A percentile compares a stretch with the other conserved stretches of the same genome.
Conservation (phyloP, 2,113 vertebrate species). For the Sebastes schlegelii region DNA sequence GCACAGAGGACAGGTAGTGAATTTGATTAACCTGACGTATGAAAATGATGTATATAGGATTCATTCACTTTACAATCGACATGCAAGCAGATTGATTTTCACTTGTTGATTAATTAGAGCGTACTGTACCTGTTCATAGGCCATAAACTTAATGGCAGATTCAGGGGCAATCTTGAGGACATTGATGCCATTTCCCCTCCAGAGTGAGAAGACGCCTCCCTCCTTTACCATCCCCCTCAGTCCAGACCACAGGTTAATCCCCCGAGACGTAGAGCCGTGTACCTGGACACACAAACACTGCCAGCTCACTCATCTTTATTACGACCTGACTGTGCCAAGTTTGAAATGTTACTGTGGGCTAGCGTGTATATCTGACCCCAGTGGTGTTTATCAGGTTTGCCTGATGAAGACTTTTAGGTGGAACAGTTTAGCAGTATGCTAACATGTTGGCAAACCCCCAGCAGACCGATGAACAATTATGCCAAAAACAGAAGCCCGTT, state of each 20-base stretch:
- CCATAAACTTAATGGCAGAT: conserved; percentile 96
- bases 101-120: not conserved
- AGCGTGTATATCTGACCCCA: not conserved
- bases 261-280: conserved; percentile 84
- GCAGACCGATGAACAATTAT: too few species aligned
- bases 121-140: conserved; percentile 92
- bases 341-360: not conserved
- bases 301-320: not conserved
- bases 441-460: not conserved
- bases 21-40: not conserved
- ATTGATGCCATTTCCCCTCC: conserved; percentile 74
- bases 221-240: conserved; percentile 90
- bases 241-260: conserved; percentile 87
- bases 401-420: not conserved
- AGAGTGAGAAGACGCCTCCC: conserved; percentile 89
- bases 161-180: conserved; percentile 94
- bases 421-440: not conserved
- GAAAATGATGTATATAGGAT: not conserved
- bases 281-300: conserved; percentile 81
- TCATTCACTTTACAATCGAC: not conserved
- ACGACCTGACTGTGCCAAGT: not conserved
- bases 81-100: not conserved
- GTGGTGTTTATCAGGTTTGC: not conserved
- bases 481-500: too few species aligned
- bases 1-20: not conserved